Evolutionary conservation across 2,888 invertebrate species (phyloP).

Genomic region (Acleris emargana): DNA sequence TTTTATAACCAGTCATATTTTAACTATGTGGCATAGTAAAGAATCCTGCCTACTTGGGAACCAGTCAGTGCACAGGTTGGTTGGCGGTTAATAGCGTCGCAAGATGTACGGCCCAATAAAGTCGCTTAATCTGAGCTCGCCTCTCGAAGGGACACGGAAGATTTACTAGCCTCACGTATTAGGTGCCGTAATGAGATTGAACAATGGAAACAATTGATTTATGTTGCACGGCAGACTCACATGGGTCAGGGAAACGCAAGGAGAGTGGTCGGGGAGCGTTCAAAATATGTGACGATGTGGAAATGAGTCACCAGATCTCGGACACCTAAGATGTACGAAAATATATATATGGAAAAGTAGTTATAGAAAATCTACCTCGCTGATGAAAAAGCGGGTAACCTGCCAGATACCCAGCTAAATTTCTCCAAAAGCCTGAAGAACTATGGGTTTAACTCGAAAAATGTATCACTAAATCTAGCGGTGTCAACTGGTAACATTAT

Average conservation of each 20-base stretch:
- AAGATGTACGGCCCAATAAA: conserved; percentile 74
- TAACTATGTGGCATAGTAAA: conserved; percentile 9
- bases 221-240: conserved; percentile 10
- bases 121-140: conserved; percentile 64
- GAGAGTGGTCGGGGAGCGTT: neutral
- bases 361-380: too few species aligned
- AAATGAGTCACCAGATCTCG: too few species aligned
- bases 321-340: too few species aligned
- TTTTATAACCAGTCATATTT: conserved; percentile 1
- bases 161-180: conserved; percentile 64
- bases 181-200: conserved; percentile 38
- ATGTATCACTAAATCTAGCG: too few species aligned
- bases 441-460: too few species aligned
- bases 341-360: too few species aligned
- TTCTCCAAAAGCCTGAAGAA: too few species aligned
- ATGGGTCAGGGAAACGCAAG: conserved; percentile 2
- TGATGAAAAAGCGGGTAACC: too few species aligned
- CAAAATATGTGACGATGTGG: neutral
- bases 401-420: too few species aligned
- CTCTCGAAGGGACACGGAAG: conserved; percentile 56
- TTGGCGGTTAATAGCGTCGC: conserved; percentile 38
- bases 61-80: conserved; percentile 33
- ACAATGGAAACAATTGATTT: conserved; percentile 37
- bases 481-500: too few species aligned
- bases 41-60: conserved; percentile 32